Percentiles rank a stretch among this genome's conserved stretches.
Conservation (phyloP, 2,888 invertebrate species). For the Andrena camellia region DNA sequence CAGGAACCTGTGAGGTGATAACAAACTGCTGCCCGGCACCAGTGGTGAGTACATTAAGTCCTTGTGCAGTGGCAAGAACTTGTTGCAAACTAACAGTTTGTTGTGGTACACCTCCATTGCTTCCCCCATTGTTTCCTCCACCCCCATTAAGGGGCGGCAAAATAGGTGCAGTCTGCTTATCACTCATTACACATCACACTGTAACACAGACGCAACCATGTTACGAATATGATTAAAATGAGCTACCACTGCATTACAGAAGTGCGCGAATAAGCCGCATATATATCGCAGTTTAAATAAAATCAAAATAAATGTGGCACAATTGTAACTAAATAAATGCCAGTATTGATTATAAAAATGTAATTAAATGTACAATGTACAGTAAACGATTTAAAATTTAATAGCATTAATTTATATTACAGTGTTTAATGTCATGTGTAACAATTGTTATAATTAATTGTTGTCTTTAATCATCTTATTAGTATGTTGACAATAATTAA, state of each 20-base stretch:
- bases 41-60: constrained; percentile 84
- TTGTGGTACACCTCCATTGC: constrained; percentile 79
- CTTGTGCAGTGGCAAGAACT: constrained; percentile 83
- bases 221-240: constrained; percentile 8
- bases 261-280: background rate
- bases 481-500: background rate
- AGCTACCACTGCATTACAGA: background rate
- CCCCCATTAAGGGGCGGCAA: constrained; percentile 84
- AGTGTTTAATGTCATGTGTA: background rate
- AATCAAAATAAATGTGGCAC: background rate
- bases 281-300: background rate
- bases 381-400: background rate
- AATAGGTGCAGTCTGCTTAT: constrained; percentile 83
- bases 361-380: background rate
- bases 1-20: constrained; percentile 85
- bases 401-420: background rate
- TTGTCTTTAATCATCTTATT: background rate
- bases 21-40: constrained; percentile 84
- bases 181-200: constrained; percentile 85
- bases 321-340: background rate
- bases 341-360: background rate
- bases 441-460: background rate
- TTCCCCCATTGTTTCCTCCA: constrained; percentile 82
- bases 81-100: constrained; percentile 83
- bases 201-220: constrained; percentile 59